These are phyloP conservation scores for Sebastes steindachneri DNA, from an alignment of 2,797 vertebrate genomes.

Conservation along the genomic window DNA sequence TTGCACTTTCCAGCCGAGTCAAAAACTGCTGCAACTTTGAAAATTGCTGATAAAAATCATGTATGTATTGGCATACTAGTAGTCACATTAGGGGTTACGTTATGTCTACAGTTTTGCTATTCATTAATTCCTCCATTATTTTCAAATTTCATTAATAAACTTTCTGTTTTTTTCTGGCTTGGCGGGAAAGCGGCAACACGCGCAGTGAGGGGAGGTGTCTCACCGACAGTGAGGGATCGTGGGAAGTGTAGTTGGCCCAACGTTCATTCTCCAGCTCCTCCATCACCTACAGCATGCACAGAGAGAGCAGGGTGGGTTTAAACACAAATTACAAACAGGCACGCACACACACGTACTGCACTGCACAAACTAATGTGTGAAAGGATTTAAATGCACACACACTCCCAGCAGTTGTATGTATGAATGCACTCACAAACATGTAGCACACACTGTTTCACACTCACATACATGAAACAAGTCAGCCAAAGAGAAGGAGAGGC, in stretches of 20 bases:
- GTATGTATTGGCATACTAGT: not conserved
- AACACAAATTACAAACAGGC: conserved; percentile 7
- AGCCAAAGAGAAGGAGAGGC: not conserved
- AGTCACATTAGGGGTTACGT: not conserved
- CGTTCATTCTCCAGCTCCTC: conserved; percentile 97
- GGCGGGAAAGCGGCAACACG: conserved; percentile 23
- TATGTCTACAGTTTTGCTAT: not conserved
- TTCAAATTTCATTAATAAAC: conserved; percentile 1
- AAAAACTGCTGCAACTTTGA: not conserved
- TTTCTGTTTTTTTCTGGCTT: conserved; percentile 19
- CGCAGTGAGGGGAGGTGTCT: conserved; percentile 66
- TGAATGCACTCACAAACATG: not conserved
- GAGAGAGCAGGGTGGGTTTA: conserved; percentile 53
- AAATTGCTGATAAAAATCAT: not conserved
- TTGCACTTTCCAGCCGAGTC: conserved; percentile 36
- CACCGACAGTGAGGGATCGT: conserved; percentile 92
- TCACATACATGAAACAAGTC: not conserved
- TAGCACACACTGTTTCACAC: not conserved
- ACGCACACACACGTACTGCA: not conserved
- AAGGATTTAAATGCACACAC: not conserved
- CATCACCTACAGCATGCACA: conserved; percentile 93
- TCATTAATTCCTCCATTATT: not conserved
- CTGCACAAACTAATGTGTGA: not conserved
- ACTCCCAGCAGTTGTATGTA: not conserved
- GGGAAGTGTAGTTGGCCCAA: conserved; percentile 92